Evolutionary conservation across 2,888 invertebrate genomes (phyloP).

Genomic region (Polyommatus iphigenia): DNA sequence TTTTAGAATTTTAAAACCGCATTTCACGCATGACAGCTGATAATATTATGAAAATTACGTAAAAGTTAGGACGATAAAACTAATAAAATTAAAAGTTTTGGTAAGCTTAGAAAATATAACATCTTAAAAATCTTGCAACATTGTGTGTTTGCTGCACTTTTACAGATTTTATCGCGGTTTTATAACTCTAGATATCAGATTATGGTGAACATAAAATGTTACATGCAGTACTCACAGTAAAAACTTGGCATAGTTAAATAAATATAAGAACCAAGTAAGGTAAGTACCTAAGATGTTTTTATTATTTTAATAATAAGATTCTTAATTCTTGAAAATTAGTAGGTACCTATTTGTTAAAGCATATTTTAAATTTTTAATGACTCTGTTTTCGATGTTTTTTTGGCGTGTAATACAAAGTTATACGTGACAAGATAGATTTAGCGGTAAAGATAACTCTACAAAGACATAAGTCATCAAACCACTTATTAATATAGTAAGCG

Average conservation of each 20-base stretch:
- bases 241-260: background rate
- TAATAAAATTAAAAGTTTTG: background rate
- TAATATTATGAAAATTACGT: background rate
- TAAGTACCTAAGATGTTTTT: too few species aligned
- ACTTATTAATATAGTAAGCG: too few species aligned
- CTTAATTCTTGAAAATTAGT: too few species aligned
- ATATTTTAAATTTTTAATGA: too few species aligned
- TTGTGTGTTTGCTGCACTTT: conserved; percentile 7
- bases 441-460: too few species aligned
- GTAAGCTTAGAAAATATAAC: background rate
- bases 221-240: background rate
- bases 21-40: background rate
- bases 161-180: conserved; percentile 10
- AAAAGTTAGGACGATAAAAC: background rate
- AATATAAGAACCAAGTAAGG: too few species aligned
- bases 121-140: background rate
- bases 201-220: conserved; percentile 4
- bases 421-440: too few species aligned
- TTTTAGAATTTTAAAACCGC: background rate
- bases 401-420: too few species aligned
- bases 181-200: background rate
- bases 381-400: too few species aligned
- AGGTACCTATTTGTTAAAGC: too few species aligned
- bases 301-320: too few species aligned
- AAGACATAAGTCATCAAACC: background rate